Conservation (phyloP, 2,797 vertebrate genomes). For the Poeciliopsis presidionis region DNA sequence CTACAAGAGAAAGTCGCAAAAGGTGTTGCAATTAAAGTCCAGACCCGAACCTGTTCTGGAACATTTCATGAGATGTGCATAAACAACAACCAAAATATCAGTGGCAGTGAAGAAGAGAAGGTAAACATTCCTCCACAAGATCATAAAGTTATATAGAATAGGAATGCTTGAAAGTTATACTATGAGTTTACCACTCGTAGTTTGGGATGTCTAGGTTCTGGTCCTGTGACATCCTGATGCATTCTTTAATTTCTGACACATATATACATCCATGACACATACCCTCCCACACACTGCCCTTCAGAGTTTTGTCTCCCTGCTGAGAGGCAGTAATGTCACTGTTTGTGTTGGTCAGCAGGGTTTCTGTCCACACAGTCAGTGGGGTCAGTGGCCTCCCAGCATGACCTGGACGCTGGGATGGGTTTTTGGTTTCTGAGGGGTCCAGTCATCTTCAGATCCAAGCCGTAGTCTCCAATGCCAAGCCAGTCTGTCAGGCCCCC, state of each 20-base stretch:
- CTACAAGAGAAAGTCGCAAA: not conserved
- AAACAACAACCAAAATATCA: not conserved
- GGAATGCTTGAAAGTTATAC: not conserved
- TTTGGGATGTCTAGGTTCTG: not conserved
- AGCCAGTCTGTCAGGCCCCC: constrained; percentile 65
- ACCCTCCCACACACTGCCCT: constrained; percentile 52
- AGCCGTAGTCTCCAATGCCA: constrained; percentile 68
- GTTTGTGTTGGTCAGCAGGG: constrained; percentile 74
- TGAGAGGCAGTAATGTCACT: constrained; percentile 60
- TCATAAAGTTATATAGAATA: not conserved
- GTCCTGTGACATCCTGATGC: constrained; percentile 11
- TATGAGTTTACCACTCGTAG: not conserved
- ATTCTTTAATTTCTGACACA: constrained; percentile 20
- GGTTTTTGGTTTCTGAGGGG: constrained; percentile 55
- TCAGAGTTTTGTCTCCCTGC: constrained; percentile 56
- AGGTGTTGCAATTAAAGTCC: not conserved
- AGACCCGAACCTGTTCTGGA: not conserved
- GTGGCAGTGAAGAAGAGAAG: not conserved
- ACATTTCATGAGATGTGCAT: not conserved
- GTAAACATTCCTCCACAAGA: not conserved
- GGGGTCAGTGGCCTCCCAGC: constrained; percentile 69
- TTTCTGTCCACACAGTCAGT: constrained; percentile 72
- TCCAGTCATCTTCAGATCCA: constrained; percentile 60
- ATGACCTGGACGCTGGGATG: constrained; percentile 63
- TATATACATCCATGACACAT: constrained; percentile 25